A percentile compares a stretch with the other conserved stretches of the same genome.
These are phyloP conservation scores for Sebastes melanostomus DNA, from an alignment of 2,797 vertebrate genomes.

Conservation along the genomic window DNA sequence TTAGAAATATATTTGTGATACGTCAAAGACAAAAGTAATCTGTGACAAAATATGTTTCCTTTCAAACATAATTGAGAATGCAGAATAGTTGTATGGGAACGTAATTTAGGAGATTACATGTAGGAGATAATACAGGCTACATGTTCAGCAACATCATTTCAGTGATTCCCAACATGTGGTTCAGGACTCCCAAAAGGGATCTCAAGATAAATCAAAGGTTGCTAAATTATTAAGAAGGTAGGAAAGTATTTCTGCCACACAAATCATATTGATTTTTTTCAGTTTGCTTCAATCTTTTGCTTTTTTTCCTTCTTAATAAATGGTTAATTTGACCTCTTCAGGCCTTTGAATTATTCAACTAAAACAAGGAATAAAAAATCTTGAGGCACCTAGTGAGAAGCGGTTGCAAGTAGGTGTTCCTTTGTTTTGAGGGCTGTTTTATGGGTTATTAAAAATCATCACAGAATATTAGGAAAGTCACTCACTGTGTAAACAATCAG, in stretches of 20 bases:
- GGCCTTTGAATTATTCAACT: neutral
- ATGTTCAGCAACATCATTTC: neutral
- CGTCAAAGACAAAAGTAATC: neutral
- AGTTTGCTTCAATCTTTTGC: neutral
- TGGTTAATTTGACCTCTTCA: neutral
- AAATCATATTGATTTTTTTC: neutral
- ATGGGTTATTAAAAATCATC: neutral
- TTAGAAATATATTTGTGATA: neutral
- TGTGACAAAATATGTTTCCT: too few species aligned
- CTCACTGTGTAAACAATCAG: neutral
- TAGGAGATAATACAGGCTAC: neutral
- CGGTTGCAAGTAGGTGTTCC: neutral
- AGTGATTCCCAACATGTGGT: neutral
- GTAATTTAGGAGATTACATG: too few species aligned
- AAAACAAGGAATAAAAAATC: neutral
- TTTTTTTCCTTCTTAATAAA: neutral
- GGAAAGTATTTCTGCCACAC: neutral
- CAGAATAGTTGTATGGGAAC: too few species aligned
- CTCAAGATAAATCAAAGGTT: neutral
- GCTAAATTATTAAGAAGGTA: neutral
- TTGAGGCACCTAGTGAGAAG: neutral
- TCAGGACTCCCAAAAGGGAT: neutral
- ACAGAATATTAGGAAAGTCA: neutral
- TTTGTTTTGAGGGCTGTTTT: neutral
- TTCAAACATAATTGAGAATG: too few species aligned